Conservation (phyloP, 2,113 vertebrate genomes). For the Nothoprocta perdicaria region DNA sequence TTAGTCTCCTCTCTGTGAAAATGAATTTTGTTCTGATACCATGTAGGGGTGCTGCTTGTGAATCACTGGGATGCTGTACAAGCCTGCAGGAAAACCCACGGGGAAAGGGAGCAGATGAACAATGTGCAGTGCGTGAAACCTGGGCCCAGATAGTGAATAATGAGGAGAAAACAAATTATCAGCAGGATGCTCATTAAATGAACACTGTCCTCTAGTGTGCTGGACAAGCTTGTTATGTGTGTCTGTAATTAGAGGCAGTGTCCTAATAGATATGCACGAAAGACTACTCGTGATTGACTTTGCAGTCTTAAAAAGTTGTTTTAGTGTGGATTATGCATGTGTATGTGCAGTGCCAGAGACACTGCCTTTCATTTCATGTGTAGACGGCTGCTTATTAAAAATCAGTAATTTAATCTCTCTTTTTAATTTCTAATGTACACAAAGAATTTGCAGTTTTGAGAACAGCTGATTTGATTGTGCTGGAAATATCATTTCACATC, state of each 20-base stretch:
- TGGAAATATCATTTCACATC: constrained; percentile 27
- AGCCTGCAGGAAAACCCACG: neutral
- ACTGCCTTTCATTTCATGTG: neutral
- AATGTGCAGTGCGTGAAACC: constrained; percentile 40
- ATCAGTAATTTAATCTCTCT: neutral
- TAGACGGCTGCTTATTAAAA: neutral
- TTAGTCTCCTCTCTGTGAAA: constrained; percentile 30
- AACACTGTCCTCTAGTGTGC: constrained; percentile 33
- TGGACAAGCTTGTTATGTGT: constrained; percentile 15
- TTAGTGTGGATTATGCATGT: neutral
- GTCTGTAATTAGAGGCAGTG: constrained; percentile 32
- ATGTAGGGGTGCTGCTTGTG: neutral
- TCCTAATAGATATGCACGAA: constrained; percentile 16
- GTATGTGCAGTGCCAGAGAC: neutral
- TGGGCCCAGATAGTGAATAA: constrained; percentile 44
- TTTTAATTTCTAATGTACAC: neutral
- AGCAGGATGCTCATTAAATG: constrained; percentile 58
- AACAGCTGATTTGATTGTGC: neutral
- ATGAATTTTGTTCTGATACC: neutral
- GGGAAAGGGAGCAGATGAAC: constrained; percentile 56
- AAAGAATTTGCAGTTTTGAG: constrained; percentile 17
- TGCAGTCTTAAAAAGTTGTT: neutral
- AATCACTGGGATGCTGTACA: constrained; percentile 32
- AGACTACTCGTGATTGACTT: neutral
- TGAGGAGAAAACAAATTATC: constrained; percentile 62